A percentile compares a stretch with the other conserved stretches of the same genome.
Evolutionary conservation across 2,888 invertebrate species (phyloP).

Genomic region (Neoaliturus tenellus): DNA sequence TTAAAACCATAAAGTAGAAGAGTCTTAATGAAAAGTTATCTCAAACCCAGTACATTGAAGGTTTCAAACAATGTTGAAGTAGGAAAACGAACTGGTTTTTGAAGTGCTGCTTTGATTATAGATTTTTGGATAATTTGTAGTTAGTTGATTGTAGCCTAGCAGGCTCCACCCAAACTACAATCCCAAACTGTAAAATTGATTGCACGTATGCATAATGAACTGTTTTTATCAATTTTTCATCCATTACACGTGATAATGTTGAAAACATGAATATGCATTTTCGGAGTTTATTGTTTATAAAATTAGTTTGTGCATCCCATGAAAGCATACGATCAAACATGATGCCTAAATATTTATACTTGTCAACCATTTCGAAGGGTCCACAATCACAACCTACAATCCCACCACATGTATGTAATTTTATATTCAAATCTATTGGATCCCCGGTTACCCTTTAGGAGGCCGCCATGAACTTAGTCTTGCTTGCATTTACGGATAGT

Average conservation of each 20-base stretch:
- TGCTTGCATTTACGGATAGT: neutral
- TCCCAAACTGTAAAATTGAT: neutral
- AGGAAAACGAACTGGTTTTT: too few species aligned
- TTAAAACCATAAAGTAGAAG: too few species aligned
- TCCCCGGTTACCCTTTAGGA: neutral
- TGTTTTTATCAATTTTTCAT: neutral
- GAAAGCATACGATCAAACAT: neutral
- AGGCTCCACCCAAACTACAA: neutral
- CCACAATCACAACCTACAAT: neutral
- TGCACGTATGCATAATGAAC: neutral
- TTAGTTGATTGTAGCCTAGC: too few species aligned
- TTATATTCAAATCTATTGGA: neutral
- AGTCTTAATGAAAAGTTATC: too few species aligned
- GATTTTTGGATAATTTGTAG: too few species aligned
- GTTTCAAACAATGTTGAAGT: too few species aligned
- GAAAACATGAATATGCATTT: neutral
- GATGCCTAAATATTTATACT: neutral
- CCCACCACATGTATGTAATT: neutral
- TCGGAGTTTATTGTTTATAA: neutral
- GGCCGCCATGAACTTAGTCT: neutral
- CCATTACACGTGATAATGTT: neutral
- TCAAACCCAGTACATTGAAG: too few species aligned
- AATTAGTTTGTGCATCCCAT: neutral
- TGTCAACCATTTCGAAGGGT: neutral
- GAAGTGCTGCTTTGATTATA: too few species aligned